Evolutionary conservation across 2,113 vertebrate genomes (phyloP).

Genomic region (Elachura formosa): DNA sequence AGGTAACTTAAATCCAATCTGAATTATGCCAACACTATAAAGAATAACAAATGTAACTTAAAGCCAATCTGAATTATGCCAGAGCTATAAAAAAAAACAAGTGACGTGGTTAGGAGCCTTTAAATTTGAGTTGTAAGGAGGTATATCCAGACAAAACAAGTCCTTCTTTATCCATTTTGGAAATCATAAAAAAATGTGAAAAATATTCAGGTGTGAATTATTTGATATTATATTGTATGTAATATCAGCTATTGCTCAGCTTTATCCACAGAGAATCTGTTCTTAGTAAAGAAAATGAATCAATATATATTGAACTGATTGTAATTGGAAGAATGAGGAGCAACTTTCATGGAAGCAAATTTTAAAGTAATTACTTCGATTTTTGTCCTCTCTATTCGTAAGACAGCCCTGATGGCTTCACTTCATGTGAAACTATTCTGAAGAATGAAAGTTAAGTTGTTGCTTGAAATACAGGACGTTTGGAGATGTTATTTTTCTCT

Average conservation of each 20-base stretch:
- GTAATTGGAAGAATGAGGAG: not conserved
- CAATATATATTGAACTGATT: not conserved
- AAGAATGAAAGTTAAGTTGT: not conserved
- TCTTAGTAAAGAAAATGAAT: not conserved
- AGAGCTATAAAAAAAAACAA: not conserved
- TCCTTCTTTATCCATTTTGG: not conserved
- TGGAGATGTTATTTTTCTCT: not conserved
- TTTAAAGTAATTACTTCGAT: not conserved
- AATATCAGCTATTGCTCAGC: not conserved
- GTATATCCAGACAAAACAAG: not conserved
- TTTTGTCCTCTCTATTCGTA: not conserved
- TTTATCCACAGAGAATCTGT: not conserved
- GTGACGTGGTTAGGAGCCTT: not conserved
- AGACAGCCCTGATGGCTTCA: not conserved
- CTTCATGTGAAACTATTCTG: not conserved
- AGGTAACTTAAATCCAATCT: not conserved
- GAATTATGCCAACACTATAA: not conserved
- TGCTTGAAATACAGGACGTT: not conserved
- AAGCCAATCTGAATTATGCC: not conserved
- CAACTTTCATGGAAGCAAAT: not conserved
- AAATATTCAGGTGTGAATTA: not conserved
- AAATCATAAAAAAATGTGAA: not conserved
- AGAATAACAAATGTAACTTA: not conserved
- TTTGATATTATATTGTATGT: not conserved
- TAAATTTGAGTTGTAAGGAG: not conserved